Conservation (phyloP, 2,797 vertebrate genomes). For the Australoheros facetus region DNA sequence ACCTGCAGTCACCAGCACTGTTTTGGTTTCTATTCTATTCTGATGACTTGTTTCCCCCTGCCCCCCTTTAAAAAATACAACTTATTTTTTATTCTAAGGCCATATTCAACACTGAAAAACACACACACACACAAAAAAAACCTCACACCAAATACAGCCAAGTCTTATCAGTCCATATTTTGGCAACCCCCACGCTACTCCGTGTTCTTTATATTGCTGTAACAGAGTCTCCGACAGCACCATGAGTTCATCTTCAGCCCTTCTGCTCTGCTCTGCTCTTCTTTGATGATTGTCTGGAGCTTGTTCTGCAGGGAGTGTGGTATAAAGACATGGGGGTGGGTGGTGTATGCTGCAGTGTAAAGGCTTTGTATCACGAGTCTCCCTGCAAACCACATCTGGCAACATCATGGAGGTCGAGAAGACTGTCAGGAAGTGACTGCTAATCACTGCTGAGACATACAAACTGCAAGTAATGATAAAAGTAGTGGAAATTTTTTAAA, state of each 20-base stretch:
- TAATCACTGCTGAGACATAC: neutral
- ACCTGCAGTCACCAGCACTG: slow-evolving; percentile 81
- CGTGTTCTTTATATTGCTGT: neutral
- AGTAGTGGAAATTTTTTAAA: neutral
- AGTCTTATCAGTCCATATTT: slow-evolving; percentile 16
- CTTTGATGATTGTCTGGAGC: slow-evolving; percentile 62
- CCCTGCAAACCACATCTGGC: neutral
- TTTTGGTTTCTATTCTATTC: slow-evolving; percentile 66
- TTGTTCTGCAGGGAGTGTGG: slow-evolving; percentile 10
- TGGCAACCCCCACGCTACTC: neutral
- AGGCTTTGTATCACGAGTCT: neutral
- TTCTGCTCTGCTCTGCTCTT: neutral
- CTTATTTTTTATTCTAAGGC: slow-evolving; percentile 64
- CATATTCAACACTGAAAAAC: slow-evolving; percentile 42
- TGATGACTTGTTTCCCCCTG: neutral
- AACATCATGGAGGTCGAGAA: slow-evolving; percentile 22
- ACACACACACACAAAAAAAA: slow-evolving; percentile 34
- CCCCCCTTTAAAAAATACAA: slow-evolving; percentile 25
- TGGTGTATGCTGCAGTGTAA: neutral
- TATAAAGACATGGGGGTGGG: neutral
- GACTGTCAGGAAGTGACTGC: neutral
- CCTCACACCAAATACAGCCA: slow-evolving; percentile 47
- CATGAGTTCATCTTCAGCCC: neutral
- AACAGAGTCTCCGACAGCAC: neutral
- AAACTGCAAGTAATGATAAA: neutral